phyloP scores from a whole-genome alignment of 2,113 vertebrate genomes.

The Rhegmatorhina hoffmannsi region DNA sequence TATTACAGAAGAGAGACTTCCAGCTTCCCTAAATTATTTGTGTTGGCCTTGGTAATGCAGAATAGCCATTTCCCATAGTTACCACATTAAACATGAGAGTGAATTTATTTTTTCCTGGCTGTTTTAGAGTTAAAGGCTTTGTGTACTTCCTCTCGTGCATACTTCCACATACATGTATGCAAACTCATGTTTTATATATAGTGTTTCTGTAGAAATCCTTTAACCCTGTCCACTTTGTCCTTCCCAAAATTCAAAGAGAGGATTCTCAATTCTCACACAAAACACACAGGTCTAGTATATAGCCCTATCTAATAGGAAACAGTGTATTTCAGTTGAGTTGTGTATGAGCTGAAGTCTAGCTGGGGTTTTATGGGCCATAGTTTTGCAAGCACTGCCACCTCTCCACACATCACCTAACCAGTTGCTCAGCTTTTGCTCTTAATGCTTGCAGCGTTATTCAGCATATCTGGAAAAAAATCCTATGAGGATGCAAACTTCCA shows the following conservation, averaged over 20 bases:
- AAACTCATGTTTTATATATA: neutral
- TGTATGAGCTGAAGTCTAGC: neutral
- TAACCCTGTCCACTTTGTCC: neutral
- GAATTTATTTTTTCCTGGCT: neutral
- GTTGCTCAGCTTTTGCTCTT: neutral
- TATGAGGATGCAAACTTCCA: neutral
- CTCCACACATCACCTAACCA: too few relatives aligned
- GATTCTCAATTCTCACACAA: neutral
- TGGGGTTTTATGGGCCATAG: neutral
- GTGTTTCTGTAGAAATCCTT: neutral
- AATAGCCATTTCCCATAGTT: neutral
- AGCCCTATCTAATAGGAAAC: accelerated
- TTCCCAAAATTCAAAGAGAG: neutral
- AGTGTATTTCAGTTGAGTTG: neutral
- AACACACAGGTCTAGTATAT: neutral
- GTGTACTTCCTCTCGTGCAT: neutral
- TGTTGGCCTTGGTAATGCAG: neutral
- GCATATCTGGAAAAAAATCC: accelerated
- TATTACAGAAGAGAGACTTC: neutral
- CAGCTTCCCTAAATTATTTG: neutral
- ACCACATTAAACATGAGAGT: neutral
- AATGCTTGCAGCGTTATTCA: neutral
- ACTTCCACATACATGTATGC: neutral
- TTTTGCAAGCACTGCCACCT: neutral
- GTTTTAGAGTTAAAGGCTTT: neutral